Conservation (phyloP, 2,113 vertebrate genomes). For the Pipra filicauda region DNA sequence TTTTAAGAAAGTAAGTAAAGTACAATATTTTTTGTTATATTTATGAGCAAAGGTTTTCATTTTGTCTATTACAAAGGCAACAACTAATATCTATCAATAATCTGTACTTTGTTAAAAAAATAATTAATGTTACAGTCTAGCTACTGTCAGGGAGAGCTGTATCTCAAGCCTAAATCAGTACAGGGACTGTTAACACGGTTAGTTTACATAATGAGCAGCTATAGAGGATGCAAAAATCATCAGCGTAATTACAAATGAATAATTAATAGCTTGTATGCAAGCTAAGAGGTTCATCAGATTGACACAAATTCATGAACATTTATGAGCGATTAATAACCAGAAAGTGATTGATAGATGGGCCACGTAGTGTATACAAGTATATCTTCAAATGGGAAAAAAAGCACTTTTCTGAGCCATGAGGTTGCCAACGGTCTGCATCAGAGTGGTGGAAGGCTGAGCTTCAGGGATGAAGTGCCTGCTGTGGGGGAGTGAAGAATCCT, state of each 20-base stretch:
- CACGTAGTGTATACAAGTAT: not conserved
- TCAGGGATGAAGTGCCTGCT: not conserved
- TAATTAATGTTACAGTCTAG: not conserved
- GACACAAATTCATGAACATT: constrained; percentile 66
- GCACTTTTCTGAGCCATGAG: constrained; percentile 28
- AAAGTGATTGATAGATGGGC: constrained; percentile 20
- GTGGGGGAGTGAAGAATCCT: not conserved
- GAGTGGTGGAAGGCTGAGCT: not conserved
- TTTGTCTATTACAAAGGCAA: not conserved
- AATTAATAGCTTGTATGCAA: constrained; percentile 54
- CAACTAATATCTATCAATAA: not conserved
- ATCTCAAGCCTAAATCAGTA: constrained; percentile 15
- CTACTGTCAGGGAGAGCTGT: not conserved
- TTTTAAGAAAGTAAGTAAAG: not conserved
- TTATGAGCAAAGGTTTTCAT: not conserved
- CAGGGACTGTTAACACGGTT: constrained; percentile 21
- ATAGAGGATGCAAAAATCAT: constrained; percentile 45
- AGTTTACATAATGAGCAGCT: constrained; percentile 54
- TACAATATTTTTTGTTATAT: not conserved
- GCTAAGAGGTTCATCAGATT: constrained; percentile 54
- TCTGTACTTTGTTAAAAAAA: not conserved
- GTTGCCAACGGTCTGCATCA: not conserved
- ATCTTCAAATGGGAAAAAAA: not conserved
- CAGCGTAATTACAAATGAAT: constrained; percentile 67
- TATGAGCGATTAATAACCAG: constrained; percentile 65